These are phyloP conservation scores for Poeciliopsis retropinna DNA, from an alignment of 2,113 vertebrate genomes.

Conservation along the genomic window DNA sequence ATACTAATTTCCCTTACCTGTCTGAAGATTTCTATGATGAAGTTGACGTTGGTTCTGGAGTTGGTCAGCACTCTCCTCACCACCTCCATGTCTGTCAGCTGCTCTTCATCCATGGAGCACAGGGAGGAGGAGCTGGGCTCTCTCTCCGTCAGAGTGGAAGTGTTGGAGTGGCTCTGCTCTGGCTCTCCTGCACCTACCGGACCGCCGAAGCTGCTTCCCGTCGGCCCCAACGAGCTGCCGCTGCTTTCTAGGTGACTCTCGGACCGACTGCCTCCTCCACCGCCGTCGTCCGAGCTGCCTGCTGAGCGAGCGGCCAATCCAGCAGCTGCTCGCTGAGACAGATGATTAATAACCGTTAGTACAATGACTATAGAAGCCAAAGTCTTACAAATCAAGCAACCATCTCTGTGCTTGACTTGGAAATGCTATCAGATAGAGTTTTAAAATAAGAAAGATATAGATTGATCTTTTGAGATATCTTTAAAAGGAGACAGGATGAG, in stretches of 20 bases:
- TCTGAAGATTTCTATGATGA: constrained; percentile 98
- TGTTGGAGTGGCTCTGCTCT: constrained; percentile 97
- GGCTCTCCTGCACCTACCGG: constrained; percentile 84
- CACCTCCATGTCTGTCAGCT: constrained; percentile 97
- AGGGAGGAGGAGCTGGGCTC: constrained; percentile 99
- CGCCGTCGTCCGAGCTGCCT: constrained; percentile 67
- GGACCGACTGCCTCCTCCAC: constrained; percentile 52
- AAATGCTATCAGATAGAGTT: background rate
- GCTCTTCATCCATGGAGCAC: constrained; percentile 97
- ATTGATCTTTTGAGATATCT: no score
- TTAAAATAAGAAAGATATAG: no score
- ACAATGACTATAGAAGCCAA: no score
- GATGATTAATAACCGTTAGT: background rate
- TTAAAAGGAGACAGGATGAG: no score
- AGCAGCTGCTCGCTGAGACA: constrained; percentile 90
- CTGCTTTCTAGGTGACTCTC: constrained; percentile 69
- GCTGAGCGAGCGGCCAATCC: constrained; percentile 90
- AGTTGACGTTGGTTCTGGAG: constrained; percentile 95
- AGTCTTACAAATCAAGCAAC: no score
- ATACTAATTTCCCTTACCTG: constrained; percentile 81
- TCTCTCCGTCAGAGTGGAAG: constrained; percentile 94
- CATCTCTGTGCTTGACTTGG: no score
- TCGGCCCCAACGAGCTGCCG: constrained; percentile 36
- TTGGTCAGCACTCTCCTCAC: constrained; percentile 94
- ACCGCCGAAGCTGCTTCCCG: constrained; percentile 76